Conservation (phyloP, 2,888 invertebrate species). For the Trachelus stipa region DNA sequence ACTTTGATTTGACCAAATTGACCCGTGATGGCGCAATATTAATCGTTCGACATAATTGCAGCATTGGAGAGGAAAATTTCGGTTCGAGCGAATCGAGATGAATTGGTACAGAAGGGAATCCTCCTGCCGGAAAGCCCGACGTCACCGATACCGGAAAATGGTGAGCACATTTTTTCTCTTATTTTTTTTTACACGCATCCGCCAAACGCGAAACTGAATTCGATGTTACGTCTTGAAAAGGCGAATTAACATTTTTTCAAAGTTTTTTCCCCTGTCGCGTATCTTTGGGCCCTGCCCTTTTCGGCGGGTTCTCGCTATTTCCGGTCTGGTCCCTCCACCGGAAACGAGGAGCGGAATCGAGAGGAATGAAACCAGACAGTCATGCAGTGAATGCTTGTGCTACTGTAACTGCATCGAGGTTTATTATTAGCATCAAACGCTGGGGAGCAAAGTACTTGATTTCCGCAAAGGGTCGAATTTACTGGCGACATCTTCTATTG, state of each 20-base stretch:
- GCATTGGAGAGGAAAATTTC: conserved; percentile 98
- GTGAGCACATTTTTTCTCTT: conserved; percentile 68
- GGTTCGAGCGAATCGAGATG: conserved; percentile 96
- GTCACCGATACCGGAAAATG: conserved; percentile 85
- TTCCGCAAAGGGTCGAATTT: neutral
- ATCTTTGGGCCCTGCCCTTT: too few relatives aligned
- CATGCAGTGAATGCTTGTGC: neutral
- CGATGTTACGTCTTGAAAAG: too few relatives aligned
- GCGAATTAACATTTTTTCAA: too few relatives aligned
- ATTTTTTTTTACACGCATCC: too few relatives aligned
- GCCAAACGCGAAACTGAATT: too few relatives aligned
- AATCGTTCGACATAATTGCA: conserved; percentile 67
- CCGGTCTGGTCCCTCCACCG: neutral
- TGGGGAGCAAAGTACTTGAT: neutral
- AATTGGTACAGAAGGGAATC: conserved; percentile 96
- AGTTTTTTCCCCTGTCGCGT: too few relatives aligned
- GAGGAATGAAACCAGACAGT: conserved; percentile 9
- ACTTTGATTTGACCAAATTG: too few relatives aligned
- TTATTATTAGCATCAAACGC: neutral
- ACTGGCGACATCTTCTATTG: too few relatives aligned
- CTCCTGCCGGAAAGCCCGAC: conserved; percentile 90
- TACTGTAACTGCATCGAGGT: neutral
- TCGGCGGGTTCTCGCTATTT: too few relatives aligned
- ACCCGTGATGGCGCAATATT: too few relatives aligned
- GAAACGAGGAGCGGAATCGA: neutral